Evolutionary conservation across 30 jellyfish, hydroid and myxozoan species (phyloP).

Genomic region (Aurelia aurita complex sp. Pacific): DNA sequence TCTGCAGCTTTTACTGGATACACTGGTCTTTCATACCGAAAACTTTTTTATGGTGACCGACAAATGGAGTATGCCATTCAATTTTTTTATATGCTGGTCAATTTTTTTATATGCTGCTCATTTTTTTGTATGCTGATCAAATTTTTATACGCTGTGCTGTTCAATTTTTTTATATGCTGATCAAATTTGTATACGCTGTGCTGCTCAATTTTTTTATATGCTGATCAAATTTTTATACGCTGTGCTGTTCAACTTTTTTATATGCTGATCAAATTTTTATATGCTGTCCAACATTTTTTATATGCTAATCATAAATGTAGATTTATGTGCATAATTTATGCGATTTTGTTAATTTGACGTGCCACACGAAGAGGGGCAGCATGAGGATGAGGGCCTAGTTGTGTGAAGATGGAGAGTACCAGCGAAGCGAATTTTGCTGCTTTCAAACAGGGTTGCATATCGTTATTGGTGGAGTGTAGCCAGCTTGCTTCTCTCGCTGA

Average conservation of each 20-base stretch:
- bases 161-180: no score
- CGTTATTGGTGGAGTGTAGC: constrained; percentile 16
- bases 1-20: no score
- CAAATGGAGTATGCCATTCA: no score
- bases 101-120: no score
- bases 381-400: constrained; percentile 18
- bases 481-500: neutral
- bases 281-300: constrained; percentile 9
- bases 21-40: no score
- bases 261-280: neutral
- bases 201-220: no score
- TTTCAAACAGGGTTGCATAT: constrained; percentile 14
- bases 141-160: no score
- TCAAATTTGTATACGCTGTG: neutral
- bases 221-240: no score
- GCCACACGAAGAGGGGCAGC: constrained; percentile 1
- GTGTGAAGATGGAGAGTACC: constrained; percentile 12
- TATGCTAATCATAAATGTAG: constrained; percentile 3
- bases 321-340: neutral
- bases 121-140: no score
- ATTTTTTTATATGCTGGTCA: no score
- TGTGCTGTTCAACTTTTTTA: no score
- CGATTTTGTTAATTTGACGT: constrained; percentile 9
- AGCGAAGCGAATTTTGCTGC: constrained; percentile 18
- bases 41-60: no score